Evolutionary conservation across 2,113 vertebrate species (phyloP).

Genomic region (Felis chaus): DNA sequence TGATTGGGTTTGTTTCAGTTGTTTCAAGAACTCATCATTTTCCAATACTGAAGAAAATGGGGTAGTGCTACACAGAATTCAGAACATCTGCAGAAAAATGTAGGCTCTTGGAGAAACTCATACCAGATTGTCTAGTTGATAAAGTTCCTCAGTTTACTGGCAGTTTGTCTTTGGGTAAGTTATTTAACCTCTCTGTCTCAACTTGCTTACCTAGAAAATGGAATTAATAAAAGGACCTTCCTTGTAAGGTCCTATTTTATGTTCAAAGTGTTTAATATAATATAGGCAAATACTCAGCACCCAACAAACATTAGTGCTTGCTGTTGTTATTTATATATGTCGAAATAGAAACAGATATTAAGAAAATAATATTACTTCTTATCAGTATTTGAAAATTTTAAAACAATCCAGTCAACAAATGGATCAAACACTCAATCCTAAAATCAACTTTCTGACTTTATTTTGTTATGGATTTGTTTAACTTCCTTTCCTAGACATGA

Average conservation of each 20-base stretch:
- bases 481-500: background rate
- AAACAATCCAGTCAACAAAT: background rate
- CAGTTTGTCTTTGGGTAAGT: background rate
- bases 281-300: background rate
- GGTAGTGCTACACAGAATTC: background rate
- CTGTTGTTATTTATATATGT: background rate
- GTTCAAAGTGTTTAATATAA: background rate
- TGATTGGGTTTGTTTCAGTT: background rate
- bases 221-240: background rate
- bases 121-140: background rate
- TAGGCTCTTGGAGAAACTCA: background rate
- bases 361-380: background rate
- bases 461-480: background rate
- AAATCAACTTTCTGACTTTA: background rate
- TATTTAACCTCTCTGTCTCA: background rate
- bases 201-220: background rate
- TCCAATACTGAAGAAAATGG: background rate
- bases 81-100: background rate
- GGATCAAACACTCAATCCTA: background rate
- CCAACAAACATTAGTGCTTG: background rate
- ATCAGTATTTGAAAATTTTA: background rate
- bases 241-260: background rate
- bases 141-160: background rate
- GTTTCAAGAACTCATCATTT: background rate
- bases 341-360: background rate